Evolutionary conservation across 2,888 invertebrate genomes (phyloP).

Genomic region (Zaprionus bogoriensis): DNA sequence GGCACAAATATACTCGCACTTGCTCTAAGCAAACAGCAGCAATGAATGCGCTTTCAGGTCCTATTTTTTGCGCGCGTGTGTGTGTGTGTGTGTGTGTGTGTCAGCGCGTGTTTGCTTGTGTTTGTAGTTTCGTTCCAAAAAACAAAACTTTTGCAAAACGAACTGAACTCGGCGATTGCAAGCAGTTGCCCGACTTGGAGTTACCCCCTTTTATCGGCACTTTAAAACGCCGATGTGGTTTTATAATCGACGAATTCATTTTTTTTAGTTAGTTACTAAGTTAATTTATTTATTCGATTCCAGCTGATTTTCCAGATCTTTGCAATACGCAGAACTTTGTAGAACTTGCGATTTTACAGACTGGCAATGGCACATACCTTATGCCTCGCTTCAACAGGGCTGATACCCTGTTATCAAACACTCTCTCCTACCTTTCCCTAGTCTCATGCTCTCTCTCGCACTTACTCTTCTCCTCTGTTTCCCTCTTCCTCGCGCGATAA

Average conservation of each 20-base stretch:
- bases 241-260: background rate
- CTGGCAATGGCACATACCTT: no score
- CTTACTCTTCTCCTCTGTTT: no score
- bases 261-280: background rate
- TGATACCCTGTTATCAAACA: slow-evolving; percentile 44
- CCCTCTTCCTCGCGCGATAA: slow-evolving; percentile 25
- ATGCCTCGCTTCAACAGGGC: background rate
- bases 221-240: background rate
- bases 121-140: slow-evolving; percentile 58
- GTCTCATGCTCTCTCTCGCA: no score
- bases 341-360: background rate
- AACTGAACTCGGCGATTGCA: slow-evolving; percentile 14
- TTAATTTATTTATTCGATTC: background rate
- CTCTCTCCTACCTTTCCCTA: background rate
- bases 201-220: slow-evolving; percentile 1
- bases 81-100: slow-evolving; percentile 15
- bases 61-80: slow-evolving; percentile 21
- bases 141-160: slow-evolving; percentile 57
- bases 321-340: background rate
- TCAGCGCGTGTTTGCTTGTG: slow-evolving; percentile 48
- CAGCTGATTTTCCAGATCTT: no score
- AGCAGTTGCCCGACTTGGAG: background rate
- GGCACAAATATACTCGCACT: slow-evolving; percentile 25
- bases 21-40: slow-evolving; percentile 51
- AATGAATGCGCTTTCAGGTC: slow-evolving; percentile 50